Evolutionary conservation across 2,113 vertebrate genomes (phyloP).

Genomic region (Spermophilus dauricus): DNA sequence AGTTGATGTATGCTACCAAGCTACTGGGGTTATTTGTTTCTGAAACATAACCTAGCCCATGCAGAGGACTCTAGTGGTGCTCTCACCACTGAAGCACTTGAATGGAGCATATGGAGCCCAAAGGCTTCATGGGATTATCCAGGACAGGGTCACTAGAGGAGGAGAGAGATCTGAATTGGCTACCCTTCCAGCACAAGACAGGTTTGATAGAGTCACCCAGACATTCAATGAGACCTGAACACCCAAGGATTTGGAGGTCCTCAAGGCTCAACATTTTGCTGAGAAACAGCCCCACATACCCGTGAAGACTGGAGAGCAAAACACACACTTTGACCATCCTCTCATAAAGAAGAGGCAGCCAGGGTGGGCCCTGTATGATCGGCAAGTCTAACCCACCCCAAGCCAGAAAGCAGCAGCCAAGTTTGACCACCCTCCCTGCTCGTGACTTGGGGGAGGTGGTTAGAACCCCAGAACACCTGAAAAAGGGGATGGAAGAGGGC

Average conservation of each 20-base stretch:
- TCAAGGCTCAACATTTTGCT: neutral
- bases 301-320: too few species aligned
- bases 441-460: too few species aligned
- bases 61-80: neutral
- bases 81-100: neutral
- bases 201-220: neutral
- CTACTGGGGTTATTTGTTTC: neutral
- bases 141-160: neutral
- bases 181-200: neutral
- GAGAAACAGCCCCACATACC: neutral
- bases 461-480: neutral
- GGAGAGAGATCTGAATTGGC: too few species aligned
- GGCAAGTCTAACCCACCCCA: neutral
- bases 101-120: neutral
- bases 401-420: too few species aligned
- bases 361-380: rapidly evolving
- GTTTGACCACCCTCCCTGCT: neutral
- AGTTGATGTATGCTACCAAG: neutral
- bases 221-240: neutral
- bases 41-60: rapidly evolving
- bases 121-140: neutral
- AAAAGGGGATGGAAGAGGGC: rapidly evolving
- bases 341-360: neutral
- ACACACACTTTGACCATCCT: too few species aligned
- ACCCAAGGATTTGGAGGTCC: neutral